Percentiles rank a stretch among this genome's conserved stretches.
These are phyloP conservation scores for Plecturocebus donacophilus DNA, from an alignment of 2,113 vertebrate genomes.

Conservation along the genomic window DNA sequence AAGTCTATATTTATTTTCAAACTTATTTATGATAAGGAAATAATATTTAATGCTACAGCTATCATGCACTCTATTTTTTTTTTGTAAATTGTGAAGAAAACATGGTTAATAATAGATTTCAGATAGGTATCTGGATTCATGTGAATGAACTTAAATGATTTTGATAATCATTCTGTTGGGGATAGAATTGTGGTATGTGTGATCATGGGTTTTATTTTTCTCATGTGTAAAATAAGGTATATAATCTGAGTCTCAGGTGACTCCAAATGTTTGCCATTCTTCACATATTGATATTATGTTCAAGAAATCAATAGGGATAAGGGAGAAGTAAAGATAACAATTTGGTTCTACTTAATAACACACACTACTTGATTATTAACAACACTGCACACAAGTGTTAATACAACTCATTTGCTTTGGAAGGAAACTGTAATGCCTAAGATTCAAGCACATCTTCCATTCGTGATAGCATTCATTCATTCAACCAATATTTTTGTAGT, in stretches of 20 bases:
- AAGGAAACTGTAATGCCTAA: not conserved
- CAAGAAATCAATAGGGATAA: not conserved
- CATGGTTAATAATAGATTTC: not conserved
- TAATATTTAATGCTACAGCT: not conserved
- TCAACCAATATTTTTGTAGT: not conserved
- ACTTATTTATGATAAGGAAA: constrained; percentile 23
- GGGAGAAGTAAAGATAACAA: not conserved
- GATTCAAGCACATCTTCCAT: not conserved
- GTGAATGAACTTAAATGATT: not conserved
- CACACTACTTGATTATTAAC: not conserved
- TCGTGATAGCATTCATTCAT: not conserved
- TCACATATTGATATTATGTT: not conserved
- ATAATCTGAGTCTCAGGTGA: not conserved
- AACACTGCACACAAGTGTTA: not conserved
- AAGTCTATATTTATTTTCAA: constrained; percentile 16
- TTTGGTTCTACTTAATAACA: not conserved
- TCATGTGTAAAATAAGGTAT: not conserved
- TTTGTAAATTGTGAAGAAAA: not conserved
- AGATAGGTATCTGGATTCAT: not conserved
- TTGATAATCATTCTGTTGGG: not conserved
- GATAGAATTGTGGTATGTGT: not conserved
- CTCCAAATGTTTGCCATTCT: not conserved
- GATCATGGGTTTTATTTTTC: not conserved
- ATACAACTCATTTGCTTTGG: not conserved
- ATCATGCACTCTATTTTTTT: no score